Percentiles rank a stretch among this genome's conserved stretches.
These are phyloP conservation scores for Aplysina aerophoba DNA, from an alignment of 37 sponge, comb jelly and placozoan genomes.

Conservation along the genomic window DNA sequence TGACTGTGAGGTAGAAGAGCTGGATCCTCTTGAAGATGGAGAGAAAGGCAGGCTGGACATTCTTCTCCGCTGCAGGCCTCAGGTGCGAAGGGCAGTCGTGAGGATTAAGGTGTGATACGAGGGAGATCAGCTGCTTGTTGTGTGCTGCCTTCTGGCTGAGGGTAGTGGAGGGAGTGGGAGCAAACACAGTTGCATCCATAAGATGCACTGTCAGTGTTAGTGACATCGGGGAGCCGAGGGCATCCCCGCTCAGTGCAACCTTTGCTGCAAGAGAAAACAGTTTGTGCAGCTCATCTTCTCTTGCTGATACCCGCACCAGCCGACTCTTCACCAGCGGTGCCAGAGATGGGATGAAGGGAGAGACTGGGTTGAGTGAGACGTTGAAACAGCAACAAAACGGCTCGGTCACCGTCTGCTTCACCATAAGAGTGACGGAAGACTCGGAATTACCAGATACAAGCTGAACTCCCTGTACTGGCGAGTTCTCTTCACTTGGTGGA, in stretches of 20 bases:
- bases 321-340: constrained; percentile 11
- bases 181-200: not conserved
- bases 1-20: constrained; percentile 8
- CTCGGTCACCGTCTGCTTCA: constrained; percentile 6
- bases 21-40: constrained; percentile 30
- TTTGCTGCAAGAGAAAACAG: not conserved
- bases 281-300: not conserved
- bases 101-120: not conserved
- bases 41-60: not conserved
- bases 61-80: not conserved
- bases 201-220: not conserved
- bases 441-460: not conserved
- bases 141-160: no score
- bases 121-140: not conserved
- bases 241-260: not conserved
- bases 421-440: not conserved
- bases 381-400: constrained; percentile 29
- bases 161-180: no score
- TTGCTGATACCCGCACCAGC: not conserved
- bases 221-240: not conserved
- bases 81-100: not conserved
- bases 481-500: not conserved
- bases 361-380: not conserved
- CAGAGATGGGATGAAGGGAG: not conserved
- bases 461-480: not conserved